phyloP scores from a whole-genome alignment of 1,140 invertebrate species.

The Hydropsyche tenuis region DNA sequence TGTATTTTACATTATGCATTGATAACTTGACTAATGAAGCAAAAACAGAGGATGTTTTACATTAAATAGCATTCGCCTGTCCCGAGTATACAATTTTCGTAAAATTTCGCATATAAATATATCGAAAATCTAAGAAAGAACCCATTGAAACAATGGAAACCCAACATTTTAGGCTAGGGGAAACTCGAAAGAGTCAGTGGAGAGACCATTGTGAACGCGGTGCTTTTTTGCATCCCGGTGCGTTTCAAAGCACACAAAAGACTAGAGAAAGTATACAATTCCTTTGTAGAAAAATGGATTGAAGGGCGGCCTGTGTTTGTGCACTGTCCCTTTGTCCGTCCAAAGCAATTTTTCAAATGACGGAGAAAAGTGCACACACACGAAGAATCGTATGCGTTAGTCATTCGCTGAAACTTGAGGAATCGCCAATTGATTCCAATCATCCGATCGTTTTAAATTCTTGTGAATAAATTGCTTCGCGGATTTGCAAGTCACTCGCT shows the following conservation, averaged over 20 bases:
- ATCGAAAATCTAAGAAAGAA: no score
- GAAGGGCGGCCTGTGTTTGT: not conserved
- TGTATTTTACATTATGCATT: no score
- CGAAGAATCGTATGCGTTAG: no score
- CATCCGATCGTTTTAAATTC: not conserved
- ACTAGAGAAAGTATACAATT: slow-evolving; percentile 3
- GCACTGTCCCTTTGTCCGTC: slow-evolving; percentile 20
- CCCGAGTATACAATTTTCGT: no score
- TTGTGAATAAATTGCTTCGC: not conserved
- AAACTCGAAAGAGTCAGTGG: not conserved
- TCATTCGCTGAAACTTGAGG: no score
- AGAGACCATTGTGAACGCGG: not conserved
- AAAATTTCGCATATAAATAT: no score
- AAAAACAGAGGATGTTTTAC: no score
- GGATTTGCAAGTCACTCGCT: slow-evolving; percentile 8
- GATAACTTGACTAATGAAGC: no score
- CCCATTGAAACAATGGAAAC: not conserved
- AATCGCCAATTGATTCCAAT: not conserved
- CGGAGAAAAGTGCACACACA: slow-evolving; percentile 15
- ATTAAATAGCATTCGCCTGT: no score
- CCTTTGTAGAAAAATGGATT: slow-evolving; percentile 10
- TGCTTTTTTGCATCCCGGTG: slow-evolving; percentile 11
- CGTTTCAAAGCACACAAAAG: slow-evolving; percentile 28
- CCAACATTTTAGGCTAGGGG: not conserved
- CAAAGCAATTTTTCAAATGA: slow-evolving; percentile 33